Conservation (phyloP, 2,113 vertebrate genomes). For the Mirza zaza region DNA sequence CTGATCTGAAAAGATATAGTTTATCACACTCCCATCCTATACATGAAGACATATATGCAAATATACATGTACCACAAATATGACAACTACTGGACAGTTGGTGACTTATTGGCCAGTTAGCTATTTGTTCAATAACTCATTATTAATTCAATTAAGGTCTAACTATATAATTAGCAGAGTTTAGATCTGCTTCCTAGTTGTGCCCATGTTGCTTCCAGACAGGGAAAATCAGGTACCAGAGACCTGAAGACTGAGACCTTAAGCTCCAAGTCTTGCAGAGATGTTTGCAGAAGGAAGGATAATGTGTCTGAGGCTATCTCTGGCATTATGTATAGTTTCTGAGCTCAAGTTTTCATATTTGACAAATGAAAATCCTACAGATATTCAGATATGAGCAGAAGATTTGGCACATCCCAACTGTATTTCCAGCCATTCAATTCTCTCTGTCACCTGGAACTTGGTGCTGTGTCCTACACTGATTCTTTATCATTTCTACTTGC, state of each 20-base stretch:
- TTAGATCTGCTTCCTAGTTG: not conserved
- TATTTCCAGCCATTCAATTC: slow-evolving; percentile 37
- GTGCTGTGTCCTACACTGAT: not conserved
- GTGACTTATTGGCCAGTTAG: not conserved
- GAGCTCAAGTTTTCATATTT: slow-evolving; percentile 58
- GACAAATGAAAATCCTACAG: slow-evolving; percentile 61
- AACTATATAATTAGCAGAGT: not conserved
- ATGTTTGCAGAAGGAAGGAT: not conserved
- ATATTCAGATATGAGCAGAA: slow-evolving; percentile 38
- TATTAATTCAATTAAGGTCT: not conserved
- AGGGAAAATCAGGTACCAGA: not conserved
- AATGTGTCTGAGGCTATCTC: slow-evolving; percentile 24
- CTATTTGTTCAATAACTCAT: not conserved
- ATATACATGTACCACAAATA: not conserved
- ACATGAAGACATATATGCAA: not conserved
- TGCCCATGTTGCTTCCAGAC: not conserved
- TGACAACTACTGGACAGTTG: not conserved
- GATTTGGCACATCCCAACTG: not conserved
- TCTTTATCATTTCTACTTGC: slow-evolving; percentile 50
- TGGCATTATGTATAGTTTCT: not conserved
- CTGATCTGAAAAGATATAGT: not conserved
- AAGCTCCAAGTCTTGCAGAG: not conserved
- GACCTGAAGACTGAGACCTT: not conserved
- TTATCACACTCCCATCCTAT: not conserved
- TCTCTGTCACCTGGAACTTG: slow-evolving; percentile 39